A percentile compares a stretch with the other conserved stretches of the same genome.
phyloP scores from a whole-genome alignment of 2,797 vertebrate species.

The Australoheros facetus region DNA sequence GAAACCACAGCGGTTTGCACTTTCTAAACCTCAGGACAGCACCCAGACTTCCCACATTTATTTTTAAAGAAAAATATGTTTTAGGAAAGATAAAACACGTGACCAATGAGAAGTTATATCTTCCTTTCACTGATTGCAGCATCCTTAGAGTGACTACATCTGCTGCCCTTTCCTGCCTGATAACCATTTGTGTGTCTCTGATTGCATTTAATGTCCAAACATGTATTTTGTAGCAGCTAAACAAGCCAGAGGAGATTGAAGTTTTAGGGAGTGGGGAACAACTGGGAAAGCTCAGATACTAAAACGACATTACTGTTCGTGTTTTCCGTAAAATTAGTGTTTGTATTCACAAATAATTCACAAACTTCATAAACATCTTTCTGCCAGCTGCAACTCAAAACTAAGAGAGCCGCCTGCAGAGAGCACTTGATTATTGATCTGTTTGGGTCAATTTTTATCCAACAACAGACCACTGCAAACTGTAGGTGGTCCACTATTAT shows the following conservation, averaged over 20 bases:
- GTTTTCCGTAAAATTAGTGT: neutral
- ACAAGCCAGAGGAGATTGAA: neutral
- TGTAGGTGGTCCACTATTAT: conserved; percentile 60
- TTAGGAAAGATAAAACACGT: neutral
- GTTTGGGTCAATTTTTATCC: conserved; percentile 36
- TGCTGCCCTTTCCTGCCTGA: neutral
- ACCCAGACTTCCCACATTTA: neutral
- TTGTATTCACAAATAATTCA: neutral
- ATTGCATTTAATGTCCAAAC: neutral
- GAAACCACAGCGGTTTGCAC: no score
- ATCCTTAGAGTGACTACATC: neutral
- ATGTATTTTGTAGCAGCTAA: neutral
- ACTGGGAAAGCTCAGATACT: no score
- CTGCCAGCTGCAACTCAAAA: conserved; percentile 15
- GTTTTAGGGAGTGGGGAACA: no score
- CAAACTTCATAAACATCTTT: neutral
- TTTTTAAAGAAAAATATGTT: neutral
- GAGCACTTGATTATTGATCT: conserved; percentile 41
- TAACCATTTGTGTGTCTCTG: neutral
- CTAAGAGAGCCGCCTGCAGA: conserved; percentile 3
- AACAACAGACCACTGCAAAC: conserved; percentile 20
- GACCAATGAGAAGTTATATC: neutral
- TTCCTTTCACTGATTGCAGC: neutral
- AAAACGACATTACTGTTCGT: neutral
- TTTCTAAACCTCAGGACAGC: neutral